Percentiles rank a stretch among this genome's conserved stretches.
These are phyloP conservation scores for Dicranocentrus wangi DNA, from an alignment of 2,888 invertebrate genomes.

Conservation along the genomic window DNA sequence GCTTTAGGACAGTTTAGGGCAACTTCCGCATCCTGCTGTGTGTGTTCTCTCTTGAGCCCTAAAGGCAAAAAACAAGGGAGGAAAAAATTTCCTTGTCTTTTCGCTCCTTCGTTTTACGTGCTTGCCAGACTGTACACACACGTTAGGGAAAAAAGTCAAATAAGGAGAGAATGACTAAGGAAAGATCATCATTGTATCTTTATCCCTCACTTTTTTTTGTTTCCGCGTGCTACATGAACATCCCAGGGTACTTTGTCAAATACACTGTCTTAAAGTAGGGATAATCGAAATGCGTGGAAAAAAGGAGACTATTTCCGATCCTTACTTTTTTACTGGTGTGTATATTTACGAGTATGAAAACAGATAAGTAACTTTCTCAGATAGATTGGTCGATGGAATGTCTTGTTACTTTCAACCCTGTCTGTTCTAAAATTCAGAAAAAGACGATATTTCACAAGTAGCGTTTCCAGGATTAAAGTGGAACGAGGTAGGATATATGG, in stretches of 20 bases:
- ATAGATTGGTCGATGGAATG: slow-evolving; percentile 39
- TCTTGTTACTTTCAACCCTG: slow-evolving; percentile 15
- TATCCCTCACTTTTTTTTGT: neutral
- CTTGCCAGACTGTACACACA: slow-evolving; percentile 1
- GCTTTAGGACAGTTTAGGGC: slow-evolving; percentile 57
- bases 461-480: slow-evolving; percentile 5
- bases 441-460: neutral
- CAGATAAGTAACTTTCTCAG: slow-evolving; percentile 31
- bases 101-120: slow-evolving; percentile 9
- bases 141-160: neutral
- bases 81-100: neutral
- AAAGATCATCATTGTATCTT: slow-evolving; percentile 14
- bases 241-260: too few relatives aligned
- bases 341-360: slow-evolving; percentile 20
- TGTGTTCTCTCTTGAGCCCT: slow-evolving; percentile 25
- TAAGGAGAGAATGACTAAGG: slow-evolving; percentile 18
- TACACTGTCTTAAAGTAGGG: neutral
- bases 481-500: neutral
- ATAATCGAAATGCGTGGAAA: neutral
- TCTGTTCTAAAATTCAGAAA: slow-evolving; percentile 23
- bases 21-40: slow-evolving; percentile 58
- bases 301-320: neutral
- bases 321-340: too few relatives aligned
- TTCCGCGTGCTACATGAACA: neutral
- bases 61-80: slow-evolving; percentile 44